Percentiles rank a stretch among this genome's conserved stretches.
phyloP scores from a whole-genome alignment of 2,888 invertebrate genomes.

The Drosophila paramelanica region DNA sequence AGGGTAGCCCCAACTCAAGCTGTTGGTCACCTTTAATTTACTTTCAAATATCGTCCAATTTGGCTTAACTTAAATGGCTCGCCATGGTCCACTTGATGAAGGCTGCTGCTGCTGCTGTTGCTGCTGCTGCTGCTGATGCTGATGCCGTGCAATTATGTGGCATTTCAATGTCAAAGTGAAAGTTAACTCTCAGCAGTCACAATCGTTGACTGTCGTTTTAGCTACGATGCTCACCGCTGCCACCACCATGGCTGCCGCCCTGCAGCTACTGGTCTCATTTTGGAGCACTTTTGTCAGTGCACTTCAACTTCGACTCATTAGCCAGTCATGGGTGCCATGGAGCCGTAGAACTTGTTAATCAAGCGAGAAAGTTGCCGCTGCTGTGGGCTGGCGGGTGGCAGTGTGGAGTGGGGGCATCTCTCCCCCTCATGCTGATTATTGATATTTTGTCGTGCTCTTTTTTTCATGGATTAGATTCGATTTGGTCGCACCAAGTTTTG shows the following conservation, averaged over 20 bases:
- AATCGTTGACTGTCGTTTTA: slow-evolving; percentile 40
- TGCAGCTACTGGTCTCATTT: slow-evolving; percentile 27
- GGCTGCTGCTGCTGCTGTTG: slow-evolving; percentile 26
- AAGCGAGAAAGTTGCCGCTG: slow-evolving; percentile 80
- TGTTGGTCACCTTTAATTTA: slow-evolving; percentile 54
- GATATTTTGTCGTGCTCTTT: slow-evolving; percentile 21
- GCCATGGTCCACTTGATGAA: slow-evolving; percentile 32
- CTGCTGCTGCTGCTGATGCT: too few relatives aligned
- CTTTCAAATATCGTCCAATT: slow-evolving; percentile 53
- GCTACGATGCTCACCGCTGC: slow-evolving; percentile 35
- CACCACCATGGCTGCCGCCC: background rate
- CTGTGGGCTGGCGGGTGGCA: slow-evolving; percentile 14
- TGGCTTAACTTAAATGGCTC: slow-evolving; percentile 32
- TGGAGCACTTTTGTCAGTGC: slow-evolving; percentile 51
- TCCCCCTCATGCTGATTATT: slow-evolving; percentile 40
- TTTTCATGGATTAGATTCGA: slow-evolving; percentile 47
- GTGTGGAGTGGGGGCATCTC: slow-evolving; percentile 4
- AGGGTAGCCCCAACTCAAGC: slow-evolving; percentile 31
- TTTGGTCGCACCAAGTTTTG: slow-evolving; percentile 20
- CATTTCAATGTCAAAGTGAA: slow-evolving; percentile 85
- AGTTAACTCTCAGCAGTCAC: slow-evolving; percentile 76
- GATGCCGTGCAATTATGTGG: slow-evolving; percentile 71
- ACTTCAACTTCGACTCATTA: slow-evolving; percentile 65
- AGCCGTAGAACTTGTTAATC: slow-evolving; percentile 81
- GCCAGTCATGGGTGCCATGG: slow-evolving; percentile 59